Evolutionary conservation across 1,140 invertebrate species (phyloP).

Genomic region (Bombus waltoni): DNA sequence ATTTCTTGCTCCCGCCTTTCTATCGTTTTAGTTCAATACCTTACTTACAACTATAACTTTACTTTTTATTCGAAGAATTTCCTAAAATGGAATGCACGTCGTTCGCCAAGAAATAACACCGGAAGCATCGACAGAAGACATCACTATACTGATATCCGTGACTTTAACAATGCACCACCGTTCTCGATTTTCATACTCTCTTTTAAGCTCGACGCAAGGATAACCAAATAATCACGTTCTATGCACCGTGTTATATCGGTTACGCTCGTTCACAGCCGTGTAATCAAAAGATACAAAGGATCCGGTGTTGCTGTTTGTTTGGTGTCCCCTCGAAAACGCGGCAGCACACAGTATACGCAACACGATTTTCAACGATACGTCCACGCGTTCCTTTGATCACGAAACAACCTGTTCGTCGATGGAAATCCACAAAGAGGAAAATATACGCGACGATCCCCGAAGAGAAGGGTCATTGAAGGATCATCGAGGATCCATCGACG

Average conservation of each 20-base stretch:
- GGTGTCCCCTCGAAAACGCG: slow-evolving; percentile 27
- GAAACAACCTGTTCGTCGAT: not conserved
- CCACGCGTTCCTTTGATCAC: slow-evolving; percentile 20
- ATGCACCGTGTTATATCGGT: no score
- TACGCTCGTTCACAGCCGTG: not conserved
- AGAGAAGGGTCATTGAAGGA: no score
- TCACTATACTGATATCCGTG: no score
- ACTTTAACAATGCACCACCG: no score
- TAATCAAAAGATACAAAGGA: slow-evolving; percentile 35
- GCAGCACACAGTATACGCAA: not conserved
- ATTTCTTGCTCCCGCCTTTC: not conserved
- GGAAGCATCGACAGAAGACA: no score
- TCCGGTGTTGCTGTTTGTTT: not conserved
- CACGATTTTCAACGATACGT: slow-evolving; percentile 31
- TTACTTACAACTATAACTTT: no score
- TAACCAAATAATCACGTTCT: slow-evolving; percentile 27
- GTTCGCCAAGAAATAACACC: no score
- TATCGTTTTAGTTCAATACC: not conserved
- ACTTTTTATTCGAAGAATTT: no score
- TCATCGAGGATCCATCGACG: not conserved
- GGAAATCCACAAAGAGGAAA: not conserved
- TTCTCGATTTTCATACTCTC: not conserved
- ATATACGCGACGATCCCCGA: not conserved
- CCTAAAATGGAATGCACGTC: no score
- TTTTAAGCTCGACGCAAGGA: not conserved